phyloP scores from a whole-genome alignment of 2,113 vertebrate genomes.

The Plecotus auritus region DNA sequence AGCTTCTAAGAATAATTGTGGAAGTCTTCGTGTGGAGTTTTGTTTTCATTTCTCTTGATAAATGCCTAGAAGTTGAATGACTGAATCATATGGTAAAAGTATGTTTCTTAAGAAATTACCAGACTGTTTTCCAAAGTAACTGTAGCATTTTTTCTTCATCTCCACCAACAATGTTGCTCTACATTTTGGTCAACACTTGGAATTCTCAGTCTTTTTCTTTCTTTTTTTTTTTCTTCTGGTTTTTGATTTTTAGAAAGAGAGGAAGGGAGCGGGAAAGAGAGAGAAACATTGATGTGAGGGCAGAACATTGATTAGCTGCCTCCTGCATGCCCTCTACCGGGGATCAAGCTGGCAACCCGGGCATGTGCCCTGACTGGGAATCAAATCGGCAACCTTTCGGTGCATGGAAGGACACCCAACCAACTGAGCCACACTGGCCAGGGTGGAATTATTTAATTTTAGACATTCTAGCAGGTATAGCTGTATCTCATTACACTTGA shows the following conservation, averaged over 20 bases:
- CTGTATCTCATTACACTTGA: neutral
- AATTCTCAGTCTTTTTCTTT: neutral
- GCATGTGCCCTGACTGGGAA: no score
- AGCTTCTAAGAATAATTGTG: neutral
- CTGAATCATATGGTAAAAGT: neutral
- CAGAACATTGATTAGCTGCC: no score
- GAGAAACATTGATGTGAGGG: no score
- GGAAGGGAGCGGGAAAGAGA: no score
- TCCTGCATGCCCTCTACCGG: no score
- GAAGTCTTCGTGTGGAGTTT: neutral
- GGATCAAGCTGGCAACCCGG: no score
- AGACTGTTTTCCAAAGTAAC: neutral
- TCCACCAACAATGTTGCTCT: neutral
- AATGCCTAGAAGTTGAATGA: neutral
- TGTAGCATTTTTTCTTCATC: neutral
- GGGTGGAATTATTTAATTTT: neutral
- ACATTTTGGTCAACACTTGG: neutral
- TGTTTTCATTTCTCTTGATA: neutral
- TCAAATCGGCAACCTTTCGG: no score
- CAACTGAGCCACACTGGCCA: no score
- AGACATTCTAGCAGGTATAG: neutral
- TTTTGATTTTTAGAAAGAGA: no score
- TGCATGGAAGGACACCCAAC: no score
- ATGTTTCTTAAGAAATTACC: neutral
- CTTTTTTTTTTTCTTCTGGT: no score